These are phyloP conservation scores for Gallirallus australis DNA, from an alignment of 2,797 vertebrate species.

Conservation along the genomic window DNA sequence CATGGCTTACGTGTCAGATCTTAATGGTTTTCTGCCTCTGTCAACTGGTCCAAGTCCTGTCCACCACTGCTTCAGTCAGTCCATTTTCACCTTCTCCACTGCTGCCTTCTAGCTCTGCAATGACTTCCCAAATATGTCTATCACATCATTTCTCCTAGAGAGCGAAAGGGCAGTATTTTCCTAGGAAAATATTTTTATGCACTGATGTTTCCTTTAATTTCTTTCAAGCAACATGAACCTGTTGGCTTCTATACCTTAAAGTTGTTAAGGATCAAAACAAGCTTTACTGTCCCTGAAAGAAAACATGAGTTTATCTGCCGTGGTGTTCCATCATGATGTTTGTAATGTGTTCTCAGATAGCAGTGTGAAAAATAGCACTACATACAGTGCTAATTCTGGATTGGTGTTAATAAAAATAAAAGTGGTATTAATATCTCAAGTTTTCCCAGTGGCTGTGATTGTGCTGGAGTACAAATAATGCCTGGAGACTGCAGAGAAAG, in stretches of 20 bases:
- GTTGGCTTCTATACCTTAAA: background rate
- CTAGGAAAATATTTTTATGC: background rate
- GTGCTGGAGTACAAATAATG: background rate
- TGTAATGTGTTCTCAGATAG: background rate
- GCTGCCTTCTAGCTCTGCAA: background rate
- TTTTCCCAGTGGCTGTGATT: constrained; percentile 6
- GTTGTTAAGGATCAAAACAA: background rate
- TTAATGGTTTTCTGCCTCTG: background rate
- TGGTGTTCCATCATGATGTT: background rate
- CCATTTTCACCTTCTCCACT: background rate
- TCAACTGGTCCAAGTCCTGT: background rate
- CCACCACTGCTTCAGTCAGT: background rate
- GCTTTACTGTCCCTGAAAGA: background rate
- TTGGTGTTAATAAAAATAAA: constrained; percentile 1
- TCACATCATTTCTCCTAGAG: background rate
- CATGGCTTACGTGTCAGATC: background rate
- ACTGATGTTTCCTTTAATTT: background rate
- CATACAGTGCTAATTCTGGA: background rate
- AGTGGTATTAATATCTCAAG: background rate
- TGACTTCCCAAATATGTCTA: background rate
- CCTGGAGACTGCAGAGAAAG: background rate
- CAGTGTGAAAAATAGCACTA: background rate
- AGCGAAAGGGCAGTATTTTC: background rate
- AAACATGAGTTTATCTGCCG: background rate
- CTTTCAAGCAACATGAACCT: background rate